Base-by-base conservation (phyloP, 2,113 vertebrate genomes). In the Athene cunicularia region DNA sequence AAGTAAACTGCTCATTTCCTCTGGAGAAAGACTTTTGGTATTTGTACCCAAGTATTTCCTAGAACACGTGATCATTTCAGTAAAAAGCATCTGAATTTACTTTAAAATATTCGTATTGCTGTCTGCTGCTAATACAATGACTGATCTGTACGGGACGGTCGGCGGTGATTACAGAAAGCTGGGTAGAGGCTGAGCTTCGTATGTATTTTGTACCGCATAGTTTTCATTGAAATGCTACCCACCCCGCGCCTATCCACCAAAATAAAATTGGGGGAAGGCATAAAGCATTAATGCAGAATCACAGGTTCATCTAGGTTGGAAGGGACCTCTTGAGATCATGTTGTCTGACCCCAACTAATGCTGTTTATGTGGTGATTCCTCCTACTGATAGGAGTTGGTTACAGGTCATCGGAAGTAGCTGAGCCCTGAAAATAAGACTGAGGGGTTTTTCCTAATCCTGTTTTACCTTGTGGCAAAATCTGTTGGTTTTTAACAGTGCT, bases 331-430 rank as follows among this genome's bases (percentile, higher is more conserved):
- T 41, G 35, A 70, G 45, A 39, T 60, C 23, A 5, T 22, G 11
- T 23, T n/a, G 28, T 28, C 30, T 1, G 2, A 18, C 19, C 28
- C 18, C 35, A 60, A 12, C 15, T 59, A 24, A n/a, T 30, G n/a
- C 43, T 33, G 23, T 11, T 72, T 26, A 2, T 21, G 47, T 59
- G 86, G 53, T 70, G 6, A 5, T 62, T 39, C 66, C 79, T 14
- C 19, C 27, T 71, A 3, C 22, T 4, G 8, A 8, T 41, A 1
- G 1, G 11, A 24, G 41, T n/a, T 41, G 50, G 33, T 7, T 28
- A 23, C 22, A 15, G 9, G 9, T 11, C 47, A 9, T 6, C 24
- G 59, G 59, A 60, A 52, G 58, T 3, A 21, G 56, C 77, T 28
- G 52, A 75, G 68, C 37, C 58, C 37, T 81, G 49, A 14, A 37